Conservation (phyloP, 2,113 vertebrate genomes). For the Aspiorhynchus laticeps region DNA sequence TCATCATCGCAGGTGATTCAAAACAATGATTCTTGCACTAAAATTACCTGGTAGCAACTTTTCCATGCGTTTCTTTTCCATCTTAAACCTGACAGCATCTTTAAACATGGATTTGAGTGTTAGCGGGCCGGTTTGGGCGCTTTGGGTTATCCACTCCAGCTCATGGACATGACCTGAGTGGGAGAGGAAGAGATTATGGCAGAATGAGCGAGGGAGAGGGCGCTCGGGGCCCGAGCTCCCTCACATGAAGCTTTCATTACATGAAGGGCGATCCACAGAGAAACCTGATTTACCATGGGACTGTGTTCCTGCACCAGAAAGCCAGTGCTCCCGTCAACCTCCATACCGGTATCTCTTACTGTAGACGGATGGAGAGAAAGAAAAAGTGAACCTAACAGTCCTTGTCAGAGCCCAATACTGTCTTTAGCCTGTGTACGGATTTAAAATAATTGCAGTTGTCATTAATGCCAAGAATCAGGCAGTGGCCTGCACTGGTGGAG, state of each 20-base stretch:
- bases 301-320: slow-evolving; percentile 43
- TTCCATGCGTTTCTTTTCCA: background rate
- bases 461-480: slow-evolving; percentile 68
- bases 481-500: slow-evolving; percentile 69
- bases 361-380: slow-evolving; percentile 28
- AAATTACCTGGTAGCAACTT: slow-evolving; percentile 3
- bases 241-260: slow-evolving; percentile 61
- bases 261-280: slow-evolving; percentile 51
- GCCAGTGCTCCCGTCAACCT: slow-evolving; percentile 51
- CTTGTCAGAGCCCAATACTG: slow-evolving; percentile 10
- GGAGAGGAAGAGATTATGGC: slow-evolving; percentile 53
- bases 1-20: background rate
- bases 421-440: slow-evolving; percentile 45
- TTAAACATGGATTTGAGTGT: slow-evolving; percentile 43
- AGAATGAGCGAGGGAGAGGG: slow-evolving; percentile 52
- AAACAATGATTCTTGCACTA: background rate
- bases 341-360: slow-evolving; percentile 53
- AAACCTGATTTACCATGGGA: slow-evolving; percentile 51
- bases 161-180: slow-evolving; percentile 52
- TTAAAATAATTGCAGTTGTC: slow-evolving; percentile 69
- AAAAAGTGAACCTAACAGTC: slow-evolving; percentile 25
- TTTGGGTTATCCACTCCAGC: slow-evolving; percentile 46
- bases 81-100: slow-evolving; percentile 18
- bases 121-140: slow-evolving; percentile 24
- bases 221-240: slow-evolving; percentile 50